Evolutionary conservation across 2,797 vertebrate species (phyloP).

Genomic region (Hipposideros larvatus): DNA sequence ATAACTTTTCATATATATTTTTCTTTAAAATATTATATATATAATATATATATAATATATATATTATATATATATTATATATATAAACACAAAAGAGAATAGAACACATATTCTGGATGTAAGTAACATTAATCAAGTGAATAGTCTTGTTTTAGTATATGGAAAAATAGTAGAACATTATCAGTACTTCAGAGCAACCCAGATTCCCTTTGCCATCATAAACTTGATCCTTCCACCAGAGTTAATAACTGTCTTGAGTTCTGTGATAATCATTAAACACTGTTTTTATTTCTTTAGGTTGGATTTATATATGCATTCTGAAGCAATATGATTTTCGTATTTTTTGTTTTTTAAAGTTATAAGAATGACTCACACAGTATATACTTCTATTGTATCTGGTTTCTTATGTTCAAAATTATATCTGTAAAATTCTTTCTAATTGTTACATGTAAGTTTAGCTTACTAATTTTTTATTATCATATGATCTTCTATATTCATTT

Average conservation of each 20-base stretch:
- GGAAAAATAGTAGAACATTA: background rate
- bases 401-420: background rate
- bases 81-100: background rate
- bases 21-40: background rate
- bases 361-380: background rate
- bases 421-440: background rate
- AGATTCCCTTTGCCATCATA: background rate
- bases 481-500: background rate
- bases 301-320: background rate
- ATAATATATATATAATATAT: no score
- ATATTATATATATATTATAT: no score
- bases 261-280: background rate
- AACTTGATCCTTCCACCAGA: background rate
- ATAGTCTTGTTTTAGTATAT: background rate
- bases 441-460: background rate
- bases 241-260: background rate
- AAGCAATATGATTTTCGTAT: background rate
- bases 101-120: background rate
- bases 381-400: background rate
- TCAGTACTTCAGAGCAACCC: background rate
- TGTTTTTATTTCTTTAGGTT: background rate
- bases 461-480: background rate
- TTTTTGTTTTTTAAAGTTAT: background rate
- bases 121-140: background rate
- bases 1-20: background rate